Evolutionary conservation across 2,888 invertebrate genomes (phyloP), one percentile per base, ranked within the genome.

Genomic region (Galeopsomyia nigrocyanea): DNA sequence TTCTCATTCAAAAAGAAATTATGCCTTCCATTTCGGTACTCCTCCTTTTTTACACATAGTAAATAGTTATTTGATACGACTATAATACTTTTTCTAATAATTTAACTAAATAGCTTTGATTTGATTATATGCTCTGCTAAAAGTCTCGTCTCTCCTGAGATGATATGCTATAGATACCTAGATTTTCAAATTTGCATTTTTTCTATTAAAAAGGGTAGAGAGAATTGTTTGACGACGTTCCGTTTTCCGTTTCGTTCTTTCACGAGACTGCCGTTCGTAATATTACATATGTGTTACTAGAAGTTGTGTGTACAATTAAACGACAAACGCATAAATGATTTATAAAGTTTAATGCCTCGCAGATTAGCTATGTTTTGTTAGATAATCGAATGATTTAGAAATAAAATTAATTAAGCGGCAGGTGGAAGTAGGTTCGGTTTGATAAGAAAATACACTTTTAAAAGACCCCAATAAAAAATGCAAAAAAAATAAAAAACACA

Each of bases 21-120:
- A 62, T 58, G 71, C 68, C 71, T 71, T 71, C 60, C 68, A 66
- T 69, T 71, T 68, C 68, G 19, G 75, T 74, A 71, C n/a, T n/a
- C n/a, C 71, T 74, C 71, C 74, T 71, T 68, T 70, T 71, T 71
- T 71, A 60, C 70, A 65, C 31, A 56, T 16, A 62, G 62, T 49
- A 63, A 56, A 68, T 73, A 73, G 60, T 67, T 65, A 68, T 73
- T 74, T 72, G 55, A 60, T 60, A 68, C 57, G 51, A 62, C 66
- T 73, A 65, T 55, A 64, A 69, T 61, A 65, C 22, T 50, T 60
- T 70, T 64, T 72, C 64, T 64, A 68, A 50, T 50, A 65, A 39
- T 65, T 62, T 39, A 39, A 39, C 17, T 47, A 39, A 39, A 10
- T 39, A 39, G 39, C 39, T 39, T 39, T 7, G 10, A 39, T 39